phyloP scores from a whole-genome alignment of 2,797 vertebrate genomes.

The Micromesistius poutassou region DNA sequence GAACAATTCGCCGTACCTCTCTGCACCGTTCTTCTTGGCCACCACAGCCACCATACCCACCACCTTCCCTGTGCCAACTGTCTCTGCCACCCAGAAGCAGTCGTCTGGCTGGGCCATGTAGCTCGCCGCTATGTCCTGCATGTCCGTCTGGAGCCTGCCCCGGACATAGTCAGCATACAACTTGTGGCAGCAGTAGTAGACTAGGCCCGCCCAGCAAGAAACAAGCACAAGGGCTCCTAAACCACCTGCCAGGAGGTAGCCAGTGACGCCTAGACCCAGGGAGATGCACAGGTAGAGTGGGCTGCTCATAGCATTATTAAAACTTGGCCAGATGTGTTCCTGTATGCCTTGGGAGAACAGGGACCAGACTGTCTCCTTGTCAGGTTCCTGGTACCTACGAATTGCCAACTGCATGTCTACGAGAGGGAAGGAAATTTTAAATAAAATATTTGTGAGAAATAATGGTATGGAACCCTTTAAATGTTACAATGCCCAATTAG shows the following conservation, averaged over 20 bases:
- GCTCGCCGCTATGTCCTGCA: constrained; percentile 63
- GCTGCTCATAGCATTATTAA: constrained; percentile 54
- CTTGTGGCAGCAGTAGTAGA: constrained; percentile 63
- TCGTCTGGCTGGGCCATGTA: constrained; percentile 57
- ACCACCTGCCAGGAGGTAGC: constrained; percentile 48
- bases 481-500: too few species aligned
- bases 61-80: constrained; percentile 50
- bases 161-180: constrained; percentile 41
- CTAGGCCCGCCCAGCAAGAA: constrained; percentile 57
- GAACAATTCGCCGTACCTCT: constrained; percentile 58
- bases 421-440: neutral
- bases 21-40: constrained; percentile 31
- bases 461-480: too few species aligned
- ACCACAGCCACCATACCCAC: constrained; percentile 67
- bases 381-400: constrained; percentile 57
- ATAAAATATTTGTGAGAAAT: neutral
- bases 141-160: constrained; percentile 52
- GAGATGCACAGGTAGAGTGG: constrained; percentile 50
- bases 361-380: constrained; percentile 45
- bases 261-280: constrained; percentile 37
- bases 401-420: constrained; percentile 61
- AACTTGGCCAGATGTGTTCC: constrained; percentile 65
- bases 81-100: constrained; percentile 74
- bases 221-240: constrained; percentile 40
- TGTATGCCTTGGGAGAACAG: constrained; percentile 51